These are phyloP conservation scores for Fundulus diaphanus DNA, from an alignment of 2,797 vertebrate genomes.

Conservation along the genomic window DNA sequence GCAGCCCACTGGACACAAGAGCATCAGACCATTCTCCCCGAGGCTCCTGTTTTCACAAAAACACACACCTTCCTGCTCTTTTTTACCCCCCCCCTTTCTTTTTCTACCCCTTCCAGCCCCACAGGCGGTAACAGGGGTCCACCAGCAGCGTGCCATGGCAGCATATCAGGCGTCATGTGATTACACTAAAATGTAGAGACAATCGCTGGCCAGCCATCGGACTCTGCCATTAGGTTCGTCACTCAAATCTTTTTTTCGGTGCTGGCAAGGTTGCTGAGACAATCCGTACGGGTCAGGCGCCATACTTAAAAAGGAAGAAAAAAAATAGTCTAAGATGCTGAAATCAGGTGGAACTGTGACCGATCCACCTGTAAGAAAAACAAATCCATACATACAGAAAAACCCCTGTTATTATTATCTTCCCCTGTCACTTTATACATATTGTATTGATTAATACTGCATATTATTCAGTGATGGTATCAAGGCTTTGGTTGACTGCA, in stretches of 20 bases:
- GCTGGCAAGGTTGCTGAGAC: conserved; percentile 5
- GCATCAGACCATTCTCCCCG: conserved; percentile 45
- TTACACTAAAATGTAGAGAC: conserved; percentile 55
- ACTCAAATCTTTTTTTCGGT: conserved; percentile 18
- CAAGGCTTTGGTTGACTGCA: no score
- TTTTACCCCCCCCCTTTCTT: not conserved
- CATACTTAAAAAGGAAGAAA: not conserved
- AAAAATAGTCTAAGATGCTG: not conserved
- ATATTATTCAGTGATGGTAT: no score
- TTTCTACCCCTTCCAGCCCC: conserved; percentile 13
- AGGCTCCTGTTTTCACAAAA: conserved; percentile 66
- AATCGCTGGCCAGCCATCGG: conserved; percentile 39
- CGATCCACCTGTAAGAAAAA: not conserved
- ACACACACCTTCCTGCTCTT: conserved; percentile 46
- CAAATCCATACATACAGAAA: no score
- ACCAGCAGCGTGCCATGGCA: conserved; percentile 13
- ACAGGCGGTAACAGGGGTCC: conserved; percentile 25
- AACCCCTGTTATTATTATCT: no score
- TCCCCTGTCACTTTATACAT: no score
- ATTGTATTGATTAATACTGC: no score
- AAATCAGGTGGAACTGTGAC: not conserved
- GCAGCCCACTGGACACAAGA: conserved; percentile 43
- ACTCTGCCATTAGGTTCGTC: conserved; percentile 58
- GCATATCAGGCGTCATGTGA: conserved; percentile 48
- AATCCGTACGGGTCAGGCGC: not conserved